Conservation (phyloP, 1,140 invertebrate genomes). For the Andrena cerasifolii region DNA sequence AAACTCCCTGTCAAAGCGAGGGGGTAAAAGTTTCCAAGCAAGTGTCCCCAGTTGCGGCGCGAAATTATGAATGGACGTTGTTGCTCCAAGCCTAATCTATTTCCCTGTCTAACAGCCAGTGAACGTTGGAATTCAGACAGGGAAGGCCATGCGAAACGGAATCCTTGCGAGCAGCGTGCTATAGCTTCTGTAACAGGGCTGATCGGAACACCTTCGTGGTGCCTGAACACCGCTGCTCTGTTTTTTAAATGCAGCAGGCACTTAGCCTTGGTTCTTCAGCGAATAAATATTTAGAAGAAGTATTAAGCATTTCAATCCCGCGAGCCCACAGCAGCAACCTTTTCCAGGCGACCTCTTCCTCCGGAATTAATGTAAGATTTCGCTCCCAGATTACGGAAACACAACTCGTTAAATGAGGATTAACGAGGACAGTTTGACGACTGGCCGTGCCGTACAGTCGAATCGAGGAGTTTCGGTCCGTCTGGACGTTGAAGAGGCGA, state of each 20-base stretch:
- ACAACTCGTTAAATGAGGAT: slow-evolving; percentile 10
- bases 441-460: not conserved
- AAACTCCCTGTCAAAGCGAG: slow-evolving; percentile 38
- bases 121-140: not conserved
- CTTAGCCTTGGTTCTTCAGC: too few relatives aligned
- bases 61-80: slow-evolving; percentile 49
- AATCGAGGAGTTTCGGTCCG: slow-evolving; percentile 1
- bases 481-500: slow-evolving; percentile 2
- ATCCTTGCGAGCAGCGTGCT: not conserved
- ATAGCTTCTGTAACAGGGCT: not conserved
- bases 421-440: slow-evolving; percentile 21
- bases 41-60: not conserved
- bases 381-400: slow-evolving; percentile 4
- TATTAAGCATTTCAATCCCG: too few relatives aligned
- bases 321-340: too few relatives aligned
- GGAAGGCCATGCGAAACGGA: not conserved
- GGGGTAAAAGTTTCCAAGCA: slow-evolving; percentile 14
- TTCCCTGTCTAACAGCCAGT: slow-evolving; percentile 1
- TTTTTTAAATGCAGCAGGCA: too few relatives aligned
- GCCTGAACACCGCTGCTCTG: too few relatives aligned
- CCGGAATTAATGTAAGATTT: too few relatives aligned
- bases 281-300: too few relatives aligned
- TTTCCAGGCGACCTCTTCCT: too few relatives aligned
- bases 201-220: too few relatives aligned
- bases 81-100: slow-evolving; percentile 33